Percentiles rank a stretch among this genome's conserved stretches.
These are phyloP conservation scores for Agrenia bidenticulata DNA, from an alignment of 2,888 invertebrate species.

Conservation along the genomic window DNA sequence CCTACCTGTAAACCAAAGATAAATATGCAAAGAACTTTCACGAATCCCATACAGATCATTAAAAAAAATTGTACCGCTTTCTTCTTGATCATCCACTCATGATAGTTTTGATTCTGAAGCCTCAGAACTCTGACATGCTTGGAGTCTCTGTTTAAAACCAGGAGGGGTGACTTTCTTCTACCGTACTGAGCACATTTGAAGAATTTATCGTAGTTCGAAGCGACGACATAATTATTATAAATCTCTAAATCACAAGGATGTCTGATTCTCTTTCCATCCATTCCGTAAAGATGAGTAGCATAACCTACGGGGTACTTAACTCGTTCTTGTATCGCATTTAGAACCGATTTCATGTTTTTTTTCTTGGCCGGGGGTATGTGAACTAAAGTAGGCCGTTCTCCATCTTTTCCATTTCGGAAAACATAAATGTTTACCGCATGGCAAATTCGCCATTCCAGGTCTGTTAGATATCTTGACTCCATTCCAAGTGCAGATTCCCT, in stretches of 20 bases:
- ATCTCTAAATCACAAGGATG: slow-evolving; percentile 52
- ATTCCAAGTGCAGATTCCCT: too few relatives aligned
- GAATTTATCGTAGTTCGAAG: slow-evolving; percentile 49
- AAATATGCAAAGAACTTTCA: too few relatives aligned
- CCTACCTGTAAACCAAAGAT: slow-evolving; percentile 26
- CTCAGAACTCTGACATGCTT: slow-evolving; percentile 49
- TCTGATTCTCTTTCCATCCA: slow-evolving; percentile 49
- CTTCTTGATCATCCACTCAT: slow-evolving; percentile 32
- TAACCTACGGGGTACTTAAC: slow-evolving; percentile 50
- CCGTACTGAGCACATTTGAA: slow-evolving; percentile 50
- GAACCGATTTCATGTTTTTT: slow-evolving; percentile 48
- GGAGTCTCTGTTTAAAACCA: slow-evolving; percentile 48
- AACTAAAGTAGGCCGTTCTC: slow-evolving; percentile 47
- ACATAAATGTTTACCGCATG: slow-evolving; percentile 53
- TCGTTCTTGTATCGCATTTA: slow-evolving; percentile 49
- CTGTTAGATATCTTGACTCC: slow-evolving; percentile 50
- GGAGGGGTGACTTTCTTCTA: slow-evolving; percentile 43
- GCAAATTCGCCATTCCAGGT: slow-evolving; percentile 52
- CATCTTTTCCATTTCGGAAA: slow-evolving; percentile 50
- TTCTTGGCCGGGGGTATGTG: slow-evolving; percentile 51
- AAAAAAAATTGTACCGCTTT: too few relatives aligned
- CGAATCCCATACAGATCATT: too few relatives aligned
- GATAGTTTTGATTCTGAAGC: slow-evolving; percentile 40
- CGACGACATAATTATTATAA: slow-evolving; percentile 52
- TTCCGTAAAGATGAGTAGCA: slow-evolving; percentile 48